phyloP scores from a whole-genome alignment of 1,140 invertebrate species.

The Ericerus pela region DNA sequence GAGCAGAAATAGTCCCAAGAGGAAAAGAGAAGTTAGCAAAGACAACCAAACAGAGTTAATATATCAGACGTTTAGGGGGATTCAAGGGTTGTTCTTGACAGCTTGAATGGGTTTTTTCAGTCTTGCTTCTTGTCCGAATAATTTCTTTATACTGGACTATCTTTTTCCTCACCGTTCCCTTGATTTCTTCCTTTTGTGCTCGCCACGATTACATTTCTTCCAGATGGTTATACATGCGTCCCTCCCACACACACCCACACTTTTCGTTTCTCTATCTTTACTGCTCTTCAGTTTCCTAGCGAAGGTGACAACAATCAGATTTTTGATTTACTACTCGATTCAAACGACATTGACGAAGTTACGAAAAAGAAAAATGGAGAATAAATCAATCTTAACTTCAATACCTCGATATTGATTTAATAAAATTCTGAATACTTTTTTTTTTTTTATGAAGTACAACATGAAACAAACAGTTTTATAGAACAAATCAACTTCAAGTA shows the following conservation, averaged over 20 bases:
- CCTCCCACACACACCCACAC: neutral
- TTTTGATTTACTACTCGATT: no score
- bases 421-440: no score
- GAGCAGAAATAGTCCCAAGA: constrained; percentile 7
- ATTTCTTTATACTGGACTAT: constrained; percentile 12
- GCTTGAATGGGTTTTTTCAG: constrained; percentile 10
- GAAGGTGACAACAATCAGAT: constrained; percentile 6
- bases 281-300: neutral
- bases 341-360: no score
- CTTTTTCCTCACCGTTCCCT: no score
- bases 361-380: no score
- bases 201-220: constrained; percentile 1
- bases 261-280: neutral
- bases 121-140: constrained; percentile 5
- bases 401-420: no score
- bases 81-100: constrained; percentile 9
- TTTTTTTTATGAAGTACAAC: no score
- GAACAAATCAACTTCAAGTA: no score
- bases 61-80: constrained; percentile 8
- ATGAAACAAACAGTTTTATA: no score
- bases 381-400: no score
- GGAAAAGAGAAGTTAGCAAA: constrained; percentile 5
- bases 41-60: constrained; percentile 11
- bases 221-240: neutral
- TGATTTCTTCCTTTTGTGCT: neutral